These are phyloP conservation scores for Arizona elegans DNA, from an alignment of 2,113 vertebrate genomes.

Conservation along the genomic window DNA sequence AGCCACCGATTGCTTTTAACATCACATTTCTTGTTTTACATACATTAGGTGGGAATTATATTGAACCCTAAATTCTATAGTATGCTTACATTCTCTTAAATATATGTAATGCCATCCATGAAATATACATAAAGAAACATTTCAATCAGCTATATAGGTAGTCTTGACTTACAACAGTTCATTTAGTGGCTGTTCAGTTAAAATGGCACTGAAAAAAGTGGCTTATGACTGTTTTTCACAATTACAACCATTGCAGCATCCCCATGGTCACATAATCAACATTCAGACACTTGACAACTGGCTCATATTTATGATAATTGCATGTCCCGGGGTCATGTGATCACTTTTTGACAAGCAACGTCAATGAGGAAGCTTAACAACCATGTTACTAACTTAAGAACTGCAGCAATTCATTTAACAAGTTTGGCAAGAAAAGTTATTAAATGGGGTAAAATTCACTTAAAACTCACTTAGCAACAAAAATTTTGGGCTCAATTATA, in stretches of 20 bases:
- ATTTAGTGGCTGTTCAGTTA: neutral
- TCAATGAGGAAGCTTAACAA: neutral
- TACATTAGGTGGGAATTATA: slow-evolving; percentile 30
- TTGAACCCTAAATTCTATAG: neutral
- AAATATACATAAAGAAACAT: neutral
- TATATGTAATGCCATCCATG: neutral
- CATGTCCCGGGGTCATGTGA: neutral
- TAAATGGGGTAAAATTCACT: neutral
- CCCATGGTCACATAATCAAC: neutral
- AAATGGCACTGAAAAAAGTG: neutral
- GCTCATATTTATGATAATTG: neutral
- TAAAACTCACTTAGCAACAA: neutral
- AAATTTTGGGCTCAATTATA: neutral
- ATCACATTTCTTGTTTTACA: slow-evolving; percentile 16
- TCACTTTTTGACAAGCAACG: neutral
- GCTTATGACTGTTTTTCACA: neutral
- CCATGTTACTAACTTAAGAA: neutral
- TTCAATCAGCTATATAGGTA: neutral
- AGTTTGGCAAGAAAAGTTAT: neutral
- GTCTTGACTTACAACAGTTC: neutral
- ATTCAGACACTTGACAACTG: neutral
- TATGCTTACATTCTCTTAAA: slow-evolving; percentile 24
- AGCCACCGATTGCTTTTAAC: slow-evolving; percentile 15
- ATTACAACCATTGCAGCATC: neutral
- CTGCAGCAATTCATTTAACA: neutral